Percentiles rank a stretch among this genome's conserved stretches.
These are phyloP conservation scores for Columba livia DNA, from an alignment of 2,113 vertebrate genomes.

Conservation along the genomic window DNA sequence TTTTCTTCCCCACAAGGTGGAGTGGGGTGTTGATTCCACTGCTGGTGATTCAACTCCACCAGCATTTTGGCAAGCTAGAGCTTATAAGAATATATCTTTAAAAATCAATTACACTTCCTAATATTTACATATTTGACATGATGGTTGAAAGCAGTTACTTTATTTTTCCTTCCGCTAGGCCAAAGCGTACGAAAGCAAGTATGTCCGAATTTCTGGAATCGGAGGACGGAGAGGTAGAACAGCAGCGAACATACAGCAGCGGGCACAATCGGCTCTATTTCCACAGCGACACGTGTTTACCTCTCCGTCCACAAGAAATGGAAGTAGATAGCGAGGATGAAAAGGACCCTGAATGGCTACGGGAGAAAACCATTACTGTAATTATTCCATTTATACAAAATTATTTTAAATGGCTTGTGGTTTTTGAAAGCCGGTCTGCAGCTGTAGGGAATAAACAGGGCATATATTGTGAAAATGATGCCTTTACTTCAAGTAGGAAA, in stretches of 20 bases:
- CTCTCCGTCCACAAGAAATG: conserved; percentile 97
- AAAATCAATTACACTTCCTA: not conserved
- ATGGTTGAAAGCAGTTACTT: not conserved
- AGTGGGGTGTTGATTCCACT: not conserved
- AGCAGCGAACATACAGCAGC: conserved; percentile 95
- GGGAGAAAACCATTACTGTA: conserved; percentile 97
- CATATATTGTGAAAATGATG: fast-evolving
- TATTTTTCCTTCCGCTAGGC: conserved; percentile 71
- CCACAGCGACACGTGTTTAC: conserved; percentile 97
- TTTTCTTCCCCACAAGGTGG: not conserved
- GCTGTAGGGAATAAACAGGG: not conserved
- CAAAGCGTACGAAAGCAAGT: conserved; percentile 95
- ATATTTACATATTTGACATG: not conserved
- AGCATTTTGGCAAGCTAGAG: not conserved
- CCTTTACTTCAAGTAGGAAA: not conserved
- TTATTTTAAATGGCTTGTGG: not conserved
- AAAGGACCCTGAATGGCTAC: conserved; percentile 94
- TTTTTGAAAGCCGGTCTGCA: not conserved
- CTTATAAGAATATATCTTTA: not conserved
- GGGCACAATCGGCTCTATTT: conserved; percentile 98
- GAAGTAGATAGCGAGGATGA: conserved; percentile 97
- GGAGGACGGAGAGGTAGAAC: conserved; percentile 95
- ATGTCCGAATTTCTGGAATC: conserved; percentile 97
- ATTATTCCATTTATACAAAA: conserved; percentile 28
- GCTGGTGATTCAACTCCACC: not conserved